phyloP scores from a whole-genome alignment of 2,113 vertebrate species.

The Scortum barcoo region DNA sequence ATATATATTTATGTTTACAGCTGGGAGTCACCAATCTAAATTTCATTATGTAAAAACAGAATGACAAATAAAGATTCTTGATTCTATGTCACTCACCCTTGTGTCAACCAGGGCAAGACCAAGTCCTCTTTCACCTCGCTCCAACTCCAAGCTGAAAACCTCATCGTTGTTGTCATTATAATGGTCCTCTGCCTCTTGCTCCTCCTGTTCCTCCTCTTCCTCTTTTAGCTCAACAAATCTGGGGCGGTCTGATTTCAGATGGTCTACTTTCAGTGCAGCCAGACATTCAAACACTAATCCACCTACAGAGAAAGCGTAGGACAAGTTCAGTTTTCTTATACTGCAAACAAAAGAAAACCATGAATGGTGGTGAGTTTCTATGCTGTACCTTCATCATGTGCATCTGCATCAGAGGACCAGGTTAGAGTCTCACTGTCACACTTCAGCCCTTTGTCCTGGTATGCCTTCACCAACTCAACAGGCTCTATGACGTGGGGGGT shows the following conservation, averaged over 20 bases:
- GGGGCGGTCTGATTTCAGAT: conserved; percentile 27
- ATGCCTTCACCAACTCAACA: conserved; percentile 28
- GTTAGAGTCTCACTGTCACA: conserved; percentile 7
- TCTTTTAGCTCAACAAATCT: conserved; percentile 57
- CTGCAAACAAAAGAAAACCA: neutral
- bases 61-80: too few species aligned
- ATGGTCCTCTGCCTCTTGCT: conserved; percentile 35
- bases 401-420: conserved; percentile 28
- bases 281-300: conserved; percentile 71
- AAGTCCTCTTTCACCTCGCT: conserved; percentile 79
- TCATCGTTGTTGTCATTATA: conserved; percentile 68
- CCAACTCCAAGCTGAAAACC: conserved; percentile 84
- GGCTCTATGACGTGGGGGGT: conserved; percentile 70
- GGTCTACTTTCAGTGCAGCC: conserved; percentile 66
- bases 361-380: neutral
- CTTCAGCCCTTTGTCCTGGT: conserved; percentile 34
- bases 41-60: too few species aligned
- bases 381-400: conserved; percentile 65
- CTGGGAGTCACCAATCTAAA: too few species aligned
- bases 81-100: conserved; percentile 73
- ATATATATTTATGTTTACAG: too few species aligned
- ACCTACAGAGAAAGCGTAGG: conserved; percentile 30
- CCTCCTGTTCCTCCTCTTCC: conserved; percentile 63
- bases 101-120: conserved; percentile 84
- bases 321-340: neutral